Conservation (phyloP, 2,797 vertebrate genomes). For the Tympanoctomys barrerae region DNA sequence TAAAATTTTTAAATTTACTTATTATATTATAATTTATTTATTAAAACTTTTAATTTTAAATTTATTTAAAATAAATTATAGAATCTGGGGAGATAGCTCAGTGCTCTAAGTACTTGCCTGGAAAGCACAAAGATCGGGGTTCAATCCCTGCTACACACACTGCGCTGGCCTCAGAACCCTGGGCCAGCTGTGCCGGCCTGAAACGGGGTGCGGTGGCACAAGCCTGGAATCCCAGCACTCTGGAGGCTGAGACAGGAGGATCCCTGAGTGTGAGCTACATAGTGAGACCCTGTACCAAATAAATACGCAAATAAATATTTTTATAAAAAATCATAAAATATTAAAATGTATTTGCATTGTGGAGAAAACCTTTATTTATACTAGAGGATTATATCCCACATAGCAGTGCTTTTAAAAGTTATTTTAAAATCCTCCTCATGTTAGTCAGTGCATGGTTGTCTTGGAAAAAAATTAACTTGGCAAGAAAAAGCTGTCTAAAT, state of each 20-base stretch:
- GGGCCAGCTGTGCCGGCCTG: no score
- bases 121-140: no score
- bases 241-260: no score
- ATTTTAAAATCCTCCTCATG: conserved; percentile 27
- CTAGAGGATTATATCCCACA: conserved; percentile 16
- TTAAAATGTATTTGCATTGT: conserved; percentile 12
- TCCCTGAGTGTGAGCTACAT: no score
- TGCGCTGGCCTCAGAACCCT: no score
- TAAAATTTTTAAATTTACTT: background rate
- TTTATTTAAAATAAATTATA: background rate
- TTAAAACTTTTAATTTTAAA: conserved; percentile 45
- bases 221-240: no score
- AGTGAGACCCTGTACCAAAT: no score
- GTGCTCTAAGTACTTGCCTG: no score
- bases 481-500: conserved; percentile 44
- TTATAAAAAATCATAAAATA: background rate
- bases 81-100: no score
- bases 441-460: conserved; percentile 37
- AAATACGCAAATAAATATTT: no score
- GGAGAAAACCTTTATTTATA: background rate
- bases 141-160: no score
- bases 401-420: conserved; percentile 8
- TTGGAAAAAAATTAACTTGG: conserved; percentile 51
- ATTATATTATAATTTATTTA: conserved; percentile 4
- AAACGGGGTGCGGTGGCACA: no score